Evolutionary conservation across 2,797 vertebrate genomes (phyloP).

Genomic region (Serranus cabrilla): DNA sequence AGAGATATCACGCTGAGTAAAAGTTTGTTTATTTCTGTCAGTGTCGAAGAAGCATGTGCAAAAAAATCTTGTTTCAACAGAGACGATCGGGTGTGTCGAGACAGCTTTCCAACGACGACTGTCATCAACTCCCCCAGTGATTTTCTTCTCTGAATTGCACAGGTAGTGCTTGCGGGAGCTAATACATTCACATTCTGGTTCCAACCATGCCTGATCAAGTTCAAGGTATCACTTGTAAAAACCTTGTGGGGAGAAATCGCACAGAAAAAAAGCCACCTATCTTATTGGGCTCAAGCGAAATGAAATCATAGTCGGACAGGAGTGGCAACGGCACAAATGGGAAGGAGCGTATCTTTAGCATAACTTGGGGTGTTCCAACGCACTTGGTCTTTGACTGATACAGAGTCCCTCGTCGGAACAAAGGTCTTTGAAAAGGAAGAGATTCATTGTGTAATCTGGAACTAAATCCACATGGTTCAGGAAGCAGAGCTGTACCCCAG

Average conservation of each 20-base stretch:
- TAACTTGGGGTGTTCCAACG: conserved; percentile 7
- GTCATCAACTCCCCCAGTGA: conserved; percentile 28
- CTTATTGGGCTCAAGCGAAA: conserved; percentile 21
- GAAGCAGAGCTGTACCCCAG: neutral
- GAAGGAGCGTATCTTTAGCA: conserved; percentile 24
- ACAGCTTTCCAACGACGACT: conserved; percentile 29
- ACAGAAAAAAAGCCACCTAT: neutral
- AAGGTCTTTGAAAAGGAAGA: conserved; percentile 30
- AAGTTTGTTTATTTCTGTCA: conserved; percentile 69
- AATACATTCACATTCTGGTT: conserved; percentile 33
- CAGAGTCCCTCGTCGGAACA: conserved; percentile 3
- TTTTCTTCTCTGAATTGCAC: conserved; percentile 26
- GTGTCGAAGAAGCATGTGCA: conserved; percentile 20
- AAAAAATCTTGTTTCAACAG: conserved; percentile 28
- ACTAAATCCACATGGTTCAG: conserved; percentile 23
- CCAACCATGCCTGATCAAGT: conserved; percentile 38
- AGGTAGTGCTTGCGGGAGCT: conserved; percentile 33
- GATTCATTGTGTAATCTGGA: conserved; percentile 23
- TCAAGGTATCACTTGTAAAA: conserved; percentile 33
- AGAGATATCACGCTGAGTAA: conserved; percentile 31
- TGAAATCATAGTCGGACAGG: conserved; percentile 23
- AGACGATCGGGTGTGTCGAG: neutral
- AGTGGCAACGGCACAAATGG: conserved; percentile 28
- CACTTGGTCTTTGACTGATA: conserved; percentile 24
- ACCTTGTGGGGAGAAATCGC: neutral